Conservation (phyloP, 2,888 invertebrate genomes). For the Macropis europaea region DNA sequence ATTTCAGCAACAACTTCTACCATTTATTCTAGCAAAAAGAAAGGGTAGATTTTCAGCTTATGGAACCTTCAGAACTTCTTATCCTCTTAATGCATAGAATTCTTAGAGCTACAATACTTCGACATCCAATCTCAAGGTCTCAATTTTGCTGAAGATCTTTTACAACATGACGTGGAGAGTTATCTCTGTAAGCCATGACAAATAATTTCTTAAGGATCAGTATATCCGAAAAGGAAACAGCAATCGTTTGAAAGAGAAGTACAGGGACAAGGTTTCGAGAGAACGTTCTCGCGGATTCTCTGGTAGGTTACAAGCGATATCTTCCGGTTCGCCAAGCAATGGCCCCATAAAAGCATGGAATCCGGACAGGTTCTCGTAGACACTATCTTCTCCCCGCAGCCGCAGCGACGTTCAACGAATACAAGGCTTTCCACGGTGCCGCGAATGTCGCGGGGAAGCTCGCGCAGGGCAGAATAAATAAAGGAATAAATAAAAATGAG, state of each 20-base stretch:
- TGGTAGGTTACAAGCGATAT: slow-evolving; percentile 43
- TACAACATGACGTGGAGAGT: no score
- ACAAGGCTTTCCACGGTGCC: background rate
- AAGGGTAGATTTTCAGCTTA: no score
- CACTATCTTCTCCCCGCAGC: slow-evolving; percentile 55
- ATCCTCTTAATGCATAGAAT: no score
- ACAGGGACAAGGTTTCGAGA: no score
- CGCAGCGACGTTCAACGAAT: slow-evolving; percentile 3
- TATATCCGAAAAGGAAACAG: background rate
- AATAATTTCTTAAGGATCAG: no score
- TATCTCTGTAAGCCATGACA: no score
- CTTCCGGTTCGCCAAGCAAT: slow-evolving; percentile 53
- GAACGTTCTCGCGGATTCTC: slow-evolving; percentile 25
- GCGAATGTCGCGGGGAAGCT: slow-evolving; percentile 3
- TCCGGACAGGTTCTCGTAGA: slow-evolving; percentile 45
- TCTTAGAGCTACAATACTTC: no score
- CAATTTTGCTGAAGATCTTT: no score
- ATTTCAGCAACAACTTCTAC: no score
- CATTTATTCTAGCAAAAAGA: no score
- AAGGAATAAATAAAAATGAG: slow-evolving; percentile 61
- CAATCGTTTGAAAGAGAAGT: background rate
- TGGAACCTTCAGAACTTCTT: no score
- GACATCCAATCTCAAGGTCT: no score
- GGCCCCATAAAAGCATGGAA: slow-evolving; percentile 61
- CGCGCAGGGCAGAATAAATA: slow-evolving; percentile 49